Base-by-base conservation (phyloP, 2,113 vertebrate genomes). In the Anseranas semipalmata region DNA sequence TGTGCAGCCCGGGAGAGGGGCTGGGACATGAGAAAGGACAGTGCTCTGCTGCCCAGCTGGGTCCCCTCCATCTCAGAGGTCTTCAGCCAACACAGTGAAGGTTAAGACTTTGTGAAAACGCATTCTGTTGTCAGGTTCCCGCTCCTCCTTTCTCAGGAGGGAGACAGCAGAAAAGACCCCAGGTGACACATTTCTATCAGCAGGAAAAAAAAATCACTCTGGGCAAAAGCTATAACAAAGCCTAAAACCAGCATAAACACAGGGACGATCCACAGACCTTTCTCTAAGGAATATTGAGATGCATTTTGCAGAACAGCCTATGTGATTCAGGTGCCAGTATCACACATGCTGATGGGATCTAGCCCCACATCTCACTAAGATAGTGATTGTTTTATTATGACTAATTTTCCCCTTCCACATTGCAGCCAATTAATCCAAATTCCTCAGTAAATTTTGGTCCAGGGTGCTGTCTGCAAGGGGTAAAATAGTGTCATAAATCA, bases 381-480 rank as follows among this genome's bases (percentile, higher is more conserved):
- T 37, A 30, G 4, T 25, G 21, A 15, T 43, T 71, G 71, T 7
- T 88, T 74, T 74, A 78, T 74, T 52, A 32, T 27, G 46, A 41
- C 7, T 33, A 41, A 35, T 55, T 52, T 11, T 1, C 15, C 5
- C 1, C 0, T 8, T 75, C 71, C 72, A 37, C 66, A n/a, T 9
- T 71, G 48, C 58, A 78, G 73, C 60, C 58, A 80, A 59, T 65
- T 84, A 63, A n/a, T 45, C 30, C 35, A 52, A 89, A 67, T 84
- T 90, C 46, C 76, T 70, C 35, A 16, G 48, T 24, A 22, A 65
- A 65, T 1, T 77, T 75, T 95, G 75, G 55, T 43, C 52, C 72
- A 74, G 37, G 55, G 16, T 72, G 16, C 16, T 0, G 0, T 75
- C 48, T 68, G 43, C 35, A 72, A 71, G 12, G 37, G 19, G 28